These are phyloP conservation scores for Cathartes aura DNA, from an alignment of 2,113 vertebrate genomes.

Conservation along the genomic window DNA sequence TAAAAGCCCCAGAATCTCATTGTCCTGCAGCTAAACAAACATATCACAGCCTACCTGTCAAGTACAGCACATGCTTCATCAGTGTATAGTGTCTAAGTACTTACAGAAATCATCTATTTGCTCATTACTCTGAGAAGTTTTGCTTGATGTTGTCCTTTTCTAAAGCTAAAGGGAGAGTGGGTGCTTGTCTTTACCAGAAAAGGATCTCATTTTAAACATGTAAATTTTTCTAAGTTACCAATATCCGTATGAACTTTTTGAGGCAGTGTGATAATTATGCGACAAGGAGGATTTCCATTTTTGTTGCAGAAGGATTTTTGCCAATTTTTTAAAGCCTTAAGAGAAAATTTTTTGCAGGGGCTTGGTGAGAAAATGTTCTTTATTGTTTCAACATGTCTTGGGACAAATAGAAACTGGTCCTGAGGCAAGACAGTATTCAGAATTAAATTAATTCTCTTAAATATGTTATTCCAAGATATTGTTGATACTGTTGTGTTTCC, in stretches of 20 bases:
- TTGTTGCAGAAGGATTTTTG: constrained; percentile 58
- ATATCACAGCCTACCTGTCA: background rate
- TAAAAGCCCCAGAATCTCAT: background rate
- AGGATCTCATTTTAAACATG: background rate
- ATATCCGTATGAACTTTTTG: background rate
- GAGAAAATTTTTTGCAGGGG: constrained; percentile 54
- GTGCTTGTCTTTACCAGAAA: background rate
- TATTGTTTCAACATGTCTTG: constrained; percentile 65
- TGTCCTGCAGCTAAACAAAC: background rate
- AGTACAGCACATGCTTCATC: background rate
- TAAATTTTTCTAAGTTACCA: background rate
- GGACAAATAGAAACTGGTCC: constrained; percentile 58
- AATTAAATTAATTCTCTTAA: constrained; percentile 62
- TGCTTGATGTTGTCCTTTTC: background rate
- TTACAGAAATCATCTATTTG: background rate
- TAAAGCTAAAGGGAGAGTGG: background rate
- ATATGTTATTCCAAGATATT: constrained; percentile 36
- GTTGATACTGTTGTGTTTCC: background rate
- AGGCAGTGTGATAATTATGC: background rate
- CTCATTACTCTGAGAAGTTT: background rate
- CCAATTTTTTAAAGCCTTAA: constrained; percentile 57
- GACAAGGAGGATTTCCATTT: constrained; percentile 30
- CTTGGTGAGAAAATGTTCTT: constrained; percentile 65
- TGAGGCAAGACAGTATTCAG: constrained; percentile 41
- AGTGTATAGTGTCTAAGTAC: background rate